A percentile compares a stretch with the other conserved stretches of the same genome.
These are phyloP conservation scores for Leptinotarsa tumamoca DNA, from an alignment of 2,888 invertebrate genomes.

Conservation along the genomic window DNA sequence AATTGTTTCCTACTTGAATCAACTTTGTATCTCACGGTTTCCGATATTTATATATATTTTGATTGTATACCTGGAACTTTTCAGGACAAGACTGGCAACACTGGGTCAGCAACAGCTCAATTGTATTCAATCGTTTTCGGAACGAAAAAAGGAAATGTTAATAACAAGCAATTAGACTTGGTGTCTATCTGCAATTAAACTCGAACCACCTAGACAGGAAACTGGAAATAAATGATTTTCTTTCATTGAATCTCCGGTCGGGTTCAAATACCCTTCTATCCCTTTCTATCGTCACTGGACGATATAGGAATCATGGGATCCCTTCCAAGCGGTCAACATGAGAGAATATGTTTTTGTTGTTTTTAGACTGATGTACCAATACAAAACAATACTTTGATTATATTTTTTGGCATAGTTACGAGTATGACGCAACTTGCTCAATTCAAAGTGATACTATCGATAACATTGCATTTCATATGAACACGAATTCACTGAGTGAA, in stretches of 20 bases:
- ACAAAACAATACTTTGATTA: neutral
- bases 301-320: conserved; percentile 2
- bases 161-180: conserved; percentile 36
- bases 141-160: conserved; percentile 39
- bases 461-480: no score
- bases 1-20: no score
- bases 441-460: no score
- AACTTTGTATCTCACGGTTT: no score
- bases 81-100: neutral
- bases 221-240: conserved; percentile 38
- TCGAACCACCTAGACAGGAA: conserved; percentile 39
- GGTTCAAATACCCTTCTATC: conserved; percentile 13
- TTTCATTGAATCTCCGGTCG: conserved; percentile 44
- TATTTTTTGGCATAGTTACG: neutral
- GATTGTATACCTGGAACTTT: no score
- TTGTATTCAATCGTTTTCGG: conserved; percentile 23
- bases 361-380: neutral
- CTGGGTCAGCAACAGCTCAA: neutral
- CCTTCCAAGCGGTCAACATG: neutral
- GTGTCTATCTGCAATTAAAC: conserved; percentile 35
- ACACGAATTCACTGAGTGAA: no score
- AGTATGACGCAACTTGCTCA: no score
- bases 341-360: no score
- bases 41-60: no score
- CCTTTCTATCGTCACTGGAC: conserved; percentile 9